A percentile compares a stretch with the other conserved stretches of the same genome.
Conservation (phyloP, 1,140 invertebrate species). For the Tenebrio molitor region DNA sequence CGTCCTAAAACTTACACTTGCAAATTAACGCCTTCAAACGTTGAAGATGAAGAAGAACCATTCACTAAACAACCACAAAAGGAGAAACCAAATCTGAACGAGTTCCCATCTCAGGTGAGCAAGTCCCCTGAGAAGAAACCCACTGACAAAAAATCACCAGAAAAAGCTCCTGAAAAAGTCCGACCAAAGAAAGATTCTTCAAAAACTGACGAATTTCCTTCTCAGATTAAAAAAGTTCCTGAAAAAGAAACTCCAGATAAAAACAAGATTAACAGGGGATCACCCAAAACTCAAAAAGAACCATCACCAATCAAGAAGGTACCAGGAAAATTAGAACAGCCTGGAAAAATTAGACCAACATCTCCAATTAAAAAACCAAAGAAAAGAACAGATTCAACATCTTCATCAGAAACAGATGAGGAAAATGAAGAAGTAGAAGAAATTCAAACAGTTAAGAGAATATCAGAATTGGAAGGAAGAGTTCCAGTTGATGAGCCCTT, state of each 20-base stretch:
- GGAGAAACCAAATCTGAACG: background rate
- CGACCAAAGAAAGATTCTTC: constrained; percentile 18
- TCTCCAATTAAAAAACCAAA: constrained; percentile 11
- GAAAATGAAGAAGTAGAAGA: constrained; percentile 37
- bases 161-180: constrained; percentile 43
- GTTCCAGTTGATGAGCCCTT: constrained; percentile 61
- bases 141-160: too few species aligned
- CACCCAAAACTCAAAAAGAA: constrained; percentile 9
- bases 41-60: too few species aligned
- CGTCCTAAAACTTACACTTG: too few species aligned
- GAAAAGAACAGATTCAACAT: constrained; percentile 16
- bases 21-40: too few species aligned
- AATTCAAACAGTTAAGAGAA: constrained; percentile 3
- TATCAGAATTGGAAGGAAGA: constrained; percentile 52
- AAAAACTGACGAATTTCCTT: constrained; percentile 47
- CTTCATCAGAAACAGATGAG: constrained; percentile 15
- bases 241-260: constrained; percentile 21
- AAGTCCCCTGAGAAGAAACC: constrained; percentile 20
- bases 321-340: background rate
- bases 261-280: too few species aligned
- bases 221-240: constrained; percentile 44
- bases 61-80: background rate
- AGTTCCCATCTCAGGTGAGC: constrained; percentile 16
- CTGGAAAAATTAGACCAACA: constrained; percentile 4
- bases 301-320: background rate